Percentiles rank a stretch among this genome's conserved stretches.
Evolutionary conservation across 2,888 invertebrate species (phyloP).

Genomic region (Deilephila porcellus): DNA sequence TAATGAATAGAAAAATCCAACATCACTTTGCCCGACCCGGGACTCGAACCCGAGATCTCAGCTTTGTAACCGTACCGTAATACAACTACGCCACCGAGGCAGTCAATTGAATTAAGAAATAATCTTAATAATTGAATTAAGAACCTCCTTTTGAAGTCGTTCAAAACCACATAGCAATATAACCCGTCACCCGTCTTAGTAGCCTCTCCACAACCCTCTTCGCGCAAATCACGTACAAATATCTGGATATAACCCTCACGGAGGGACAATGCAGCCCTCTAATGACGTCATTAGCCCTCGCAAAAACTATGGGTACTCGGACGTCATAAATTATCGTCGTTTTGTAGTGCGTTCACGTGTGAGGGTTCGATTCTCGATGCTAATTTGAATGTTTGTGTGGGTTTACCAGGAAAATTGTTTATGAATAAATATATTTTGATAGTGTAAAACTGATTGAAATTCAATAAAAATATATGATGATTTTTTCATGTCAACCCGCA

Average conservation of each 20-base stretch:
- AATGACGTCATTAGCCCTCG: constrained; percentile 33
- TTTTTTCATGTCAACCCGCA: no score
- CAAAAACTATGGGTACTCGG: constrained; percentile 28
- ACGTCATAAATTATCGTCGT: constrained; percentile 16
- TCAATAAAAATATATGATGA: no score
- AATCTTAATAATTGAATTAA: no score
- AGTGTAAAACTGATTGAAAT: no score
- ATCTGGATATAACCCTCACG: constrained; percentile 4
- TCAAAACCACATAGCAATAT: no score
- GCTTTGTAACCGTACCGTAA: no score
- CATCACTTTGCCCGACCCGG: no score
- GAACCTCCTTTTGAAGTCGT: no score
- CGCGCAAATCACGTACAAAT: constrained; percentile 22
- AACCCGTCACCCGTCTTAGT: constrained; percentile 13
- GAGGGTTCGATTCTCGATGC: constrained; percentile 13
- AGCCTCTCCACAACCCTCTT: constrained; percentile 4
- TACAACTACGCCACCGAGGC: no score
- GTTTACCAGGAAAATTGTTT: background rate
- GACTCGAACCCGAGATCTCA: no score
- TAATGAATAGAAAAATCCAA: no score
- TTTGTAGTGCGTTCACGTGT: constrained; percentile 1
- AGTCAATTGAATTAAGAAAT: no score
- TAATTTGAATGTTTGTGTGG: constrained; percentile 26
- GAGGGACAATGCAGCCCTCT: constrained; percentile 29
- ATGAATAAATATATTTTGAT: background rate